Conservation (phyloP, 2,888 invertebrate genomes). For the Pyrrhia umbra region DNA sequence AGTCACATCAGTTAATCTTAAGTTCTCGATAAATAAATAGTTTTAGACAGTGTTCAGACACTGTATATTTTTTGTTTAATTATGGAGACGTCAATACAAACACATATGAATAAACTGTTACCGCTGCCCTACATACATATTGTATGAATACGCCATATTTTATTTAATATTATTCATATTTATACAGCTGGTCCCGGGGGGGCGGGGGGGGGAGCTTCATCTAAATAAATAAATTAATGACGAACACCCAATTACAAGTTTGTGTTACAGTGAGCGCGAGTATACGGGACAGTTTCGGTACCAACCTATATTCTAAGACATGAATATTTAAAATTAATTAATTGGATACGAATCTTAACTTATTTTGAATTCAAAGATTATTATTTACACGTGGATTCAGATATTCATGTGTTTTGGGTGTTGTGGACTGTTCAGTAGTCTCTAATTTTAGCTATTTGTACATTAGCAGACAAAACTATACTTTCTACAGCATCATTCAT, state of each 20-base stretch:
- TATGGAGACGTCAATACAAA: neutral
- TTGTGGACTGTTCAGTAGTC: too few species aligned
- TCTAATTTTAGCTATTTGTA: too few species aligned
- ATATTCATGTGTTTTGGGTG: too few species aligned
- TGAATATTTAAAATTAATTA: neutral
- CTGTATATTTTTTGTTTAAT: too few species aligned
- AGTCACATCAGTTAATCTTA: too few species aligned
- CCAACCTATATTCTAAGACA: neutral
- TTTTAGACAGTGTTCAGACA: too few species aligned
- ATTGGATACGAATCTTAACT: neutral
- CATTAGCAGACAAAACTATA: too few species aligned
- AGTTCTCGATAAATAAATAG: too few species aligned
- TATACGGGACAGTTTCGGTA: neutral
- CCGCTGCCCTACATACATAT: slow-evolving; percentile 8
- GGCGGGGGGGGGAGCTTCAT: neutral
- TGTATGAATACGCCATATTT: slow-evolving; percentile 2
- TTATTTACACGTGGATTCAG: too few species aligned
- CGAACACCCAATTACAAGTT: slow-evolving; percentile 12
- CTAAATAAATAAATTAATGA: slow-evolving; percentile 41
- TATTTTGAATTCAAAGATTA: too few species aligned
- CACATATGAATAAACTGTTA: slow-evolving; percentile 16
- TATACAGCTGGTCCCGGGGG: slow-evolving; percentile 16
- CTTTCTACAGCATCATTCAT: too few species aligned
- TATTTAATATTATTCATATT: slow-evolving; percentile 31
- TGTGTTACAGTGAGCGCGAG: neutral